phyloP scores from a whole-genome alignment of 2,797 vertebrate species.

The Trachops cirrhosus region DNA sequence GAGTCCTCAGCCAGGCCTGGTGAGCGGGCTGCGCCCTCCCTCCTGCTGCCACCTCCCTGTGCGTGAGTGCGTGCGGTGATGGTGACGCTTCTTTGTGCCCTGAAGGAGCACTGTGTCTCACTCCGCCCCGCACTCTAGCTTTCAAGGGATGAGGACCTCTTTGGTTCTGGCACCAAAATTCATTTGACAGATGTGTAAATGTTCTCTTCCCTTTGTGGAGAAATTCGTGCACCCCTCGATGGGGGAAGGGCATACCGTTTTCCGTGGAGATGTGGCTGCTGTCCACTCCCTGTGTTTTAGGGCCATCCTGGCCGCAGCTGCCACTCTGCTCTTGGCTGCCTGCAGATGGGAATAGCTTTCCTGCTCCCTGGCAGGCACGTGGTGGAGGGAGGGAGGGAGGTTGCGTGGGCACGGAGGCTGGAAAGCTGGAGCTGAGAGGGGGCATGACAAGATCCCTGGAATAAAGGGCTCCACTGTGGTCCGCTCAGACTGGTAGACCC shows the following conservation, averaged over 20 bases:
- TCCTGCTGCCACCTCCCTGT: too few relatives aligned
- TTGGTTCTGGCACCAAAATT: neutral
- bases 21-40: neutral
- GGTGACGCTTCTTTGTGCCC: too few relatives aligned
- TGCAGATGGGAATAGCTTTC: neutral
- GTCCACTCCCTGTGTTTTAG: neutral
- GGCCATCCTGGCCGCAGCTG: neutral
- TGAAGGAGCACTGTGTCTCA: neutral
- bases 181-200: neutral
- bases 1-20: neutral
- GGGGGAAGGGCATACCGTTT: neutral
- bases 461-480: neutral
- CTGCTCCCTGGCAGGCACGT: neutral
- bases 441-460: neutral
- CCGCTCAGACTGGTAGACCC: neutral
- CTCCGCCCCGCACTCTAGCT: neutral
- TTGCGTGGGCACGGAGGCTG: neutral
- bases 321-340: neutral
- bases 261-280: too few relatives aligned
- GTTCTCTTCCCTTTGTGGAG: neutral
- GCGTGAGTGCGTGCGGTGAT: rapidly evolving
- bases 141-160: neutral
- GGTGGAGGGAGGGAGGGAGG: neutral
- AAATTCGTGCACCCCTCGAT: neutral
- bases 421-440: neutral